Evolutionary conservation across 1,140 invertebrate genomes (phyloP).

Genomic region (Drosophila punjabiensis): DNA sequence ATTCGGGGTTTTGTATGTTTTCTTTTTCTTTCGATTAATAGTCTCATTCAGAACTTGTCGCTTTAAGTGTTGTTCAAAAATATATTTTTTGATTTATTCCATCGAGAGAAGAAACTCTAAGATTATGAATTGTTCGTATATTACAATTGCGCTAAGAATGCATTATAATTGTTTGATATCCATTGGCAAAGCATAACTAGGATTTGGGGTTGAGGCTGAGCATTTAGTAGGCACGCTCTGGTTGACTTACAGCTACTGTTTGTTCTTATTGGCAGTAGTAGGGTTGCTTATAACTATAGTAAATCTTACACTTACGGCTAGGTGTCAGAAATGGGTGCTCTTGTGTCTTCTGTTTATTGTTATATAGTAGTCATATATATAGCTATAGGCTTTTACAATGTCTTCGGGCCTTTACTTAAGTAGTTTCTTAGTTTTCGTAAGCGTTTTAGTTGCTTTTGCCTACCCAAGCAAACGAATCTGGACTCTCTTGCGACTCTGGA

Average conservation of each 20-base stretch:
- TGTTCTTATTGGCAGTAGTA: constrained; percentile 85
- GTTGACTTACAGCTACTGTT: constrained; percentile 81
- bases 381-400: constrained; percentile 40
- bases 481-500: constrained; percentile 53
- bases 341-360: constrained; percentile 73
- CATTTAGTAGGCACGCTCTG: constrained; percentile 58
- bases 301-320: constrained; percentile 22
- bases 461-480: constrained; percentile 79
- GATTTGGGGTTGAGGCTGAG: constrained; percentile 34
- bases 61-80: constrained; percentile 82
- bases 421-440: constrained; percentile 42
- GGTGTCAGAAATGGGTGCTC: constrained; percentile 79
- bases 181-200: constrained; percentile 61
- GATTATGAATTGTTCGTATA: constrained; percentile 55
- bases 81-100: constrained; percentile 81
- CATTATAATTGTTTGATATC: constrained; percentile 41
- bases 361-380: constrained; percentile 42
- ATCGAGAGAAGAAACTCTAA: constrained; percentile 55
- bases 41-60: constrained; percentile 85
- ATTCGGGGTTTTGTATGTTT: constrained; percentile 25
- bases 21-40: constrained; percentile 70
- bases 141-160: constrained; percentile 66
- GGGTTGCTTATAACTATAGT: constrained; percentile 46
- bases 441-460: constrained; percentile 61
- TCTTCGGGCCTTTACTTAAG: constrained; percentile 34